Conservation (phyloP, 2,888 invertebrate species). For the Druceiella hillmani region DNA sequence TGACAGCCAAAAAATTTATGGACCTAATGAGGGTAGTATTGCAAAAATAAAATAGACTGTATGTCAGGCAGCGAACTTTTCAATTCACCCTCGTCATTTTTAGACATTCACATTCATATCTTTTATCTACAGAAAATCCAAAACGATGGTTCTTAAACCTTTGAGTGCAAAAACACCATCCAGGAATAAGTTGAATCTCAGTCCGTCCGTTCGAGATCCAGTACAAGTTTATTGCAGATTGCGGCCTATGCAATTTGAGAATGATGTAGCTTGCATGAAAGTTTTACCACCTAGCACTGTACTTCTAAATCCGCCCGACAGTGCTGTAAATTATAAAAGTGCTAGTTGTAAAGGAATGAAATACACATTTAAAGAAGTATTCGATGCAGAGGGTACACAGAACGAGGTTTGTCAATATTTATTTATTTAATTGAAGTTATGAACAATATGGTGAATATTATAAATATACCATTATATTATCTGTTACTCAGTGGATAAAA, state of each 20-base stretch:
- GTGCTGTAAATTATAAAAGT: constrained; percentile 54
- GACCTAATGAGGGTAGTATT: too few species aligned
- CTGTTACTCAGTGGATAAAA: too few species aligned
- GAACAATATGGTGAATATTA: constrained; percentile 11
- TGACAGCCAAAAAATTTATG: too few species aligned
- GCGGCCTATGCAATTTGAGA: constrained; percentile 67
- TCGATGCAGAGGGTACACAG: constrained; percentile 74
- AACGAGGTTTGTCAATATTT: constrained; percentile 53
- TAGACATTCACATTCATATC: too few species aligned
- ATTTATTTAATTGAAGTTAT: not conserved
- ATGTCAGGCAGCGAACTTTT: too few species aligned
- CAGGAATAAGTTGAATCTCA: constrained; percentile 40
- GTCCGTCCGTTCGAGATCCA: constrained; percentile 56
- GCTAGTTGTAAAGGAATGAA: constrained; percentile 63
- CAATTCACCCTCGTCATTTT: too few species aligned
- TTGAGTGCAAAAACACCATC: constrained; percentile 40
- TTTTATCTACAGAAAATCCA: constrained; percentile 39
- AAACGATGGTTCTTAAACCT: constrained; percentile 42
- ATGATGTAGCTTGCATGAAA: constrained; percentile 62
- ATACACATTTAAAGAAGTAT: constrained; percentile 79
- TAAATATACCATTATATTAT: too few species aligned
- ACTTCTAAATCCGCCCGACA: constrained; percentile 59
- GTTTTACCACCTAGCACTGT: constrained; percentile 65
- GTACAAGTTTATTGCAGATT: constrained; percentile 88
- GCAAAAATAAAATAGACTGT: too few species aligned